Evolutionary conservation across 2,797 vertebrate genomes (phyloP).

Genomic region (Cygnus olor): DNA sequence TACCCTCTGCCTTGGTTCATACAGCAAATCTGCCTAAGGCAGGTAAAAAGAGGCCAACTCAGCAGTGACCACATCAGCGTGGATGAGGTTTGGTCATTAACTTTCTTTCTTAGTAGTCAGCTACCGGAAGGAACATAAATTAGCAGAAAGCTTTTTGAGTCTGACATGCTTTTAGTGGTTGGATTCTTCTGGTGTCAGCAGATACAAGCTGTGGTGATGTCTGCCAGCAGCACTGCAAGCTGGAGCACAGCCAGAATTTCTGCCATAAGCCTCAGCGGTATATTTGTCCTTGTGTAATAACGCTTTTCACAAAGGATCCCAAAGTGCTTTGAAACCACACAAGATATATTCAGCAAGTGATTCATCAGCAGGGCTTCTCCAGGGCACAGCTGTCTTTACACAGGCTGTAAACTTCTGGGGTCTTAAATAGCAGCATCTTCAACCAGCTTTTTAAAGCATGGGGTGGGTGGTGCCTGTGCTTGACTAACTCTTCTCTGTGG

Average conservation of each 20-base stretch:
- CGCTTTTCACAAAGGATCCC: neutral
- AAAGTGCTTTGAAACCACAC: neutral
- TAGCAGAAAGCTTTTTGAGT: conserved; percentile 20
- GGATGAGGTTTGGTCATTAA: neutral
- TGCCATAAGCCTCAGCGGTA: neutral
- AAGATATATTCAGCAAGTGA: neutral
- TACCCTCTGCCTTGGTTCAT: neutral
- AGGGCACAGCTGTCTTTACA: neutral
- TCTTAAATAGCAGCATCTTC: neutral
- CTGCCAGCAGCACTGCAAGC: neutral
- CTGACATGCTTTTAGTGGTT: conserved; percentile 20
- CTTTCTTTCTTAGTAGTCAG: neutral
- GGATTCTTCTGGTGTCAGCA: conserved; percentile 41
- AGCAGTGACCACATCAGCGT: neutral
- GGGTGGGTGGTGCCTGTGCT: neutral
- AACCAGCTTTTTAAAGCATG: neutral
- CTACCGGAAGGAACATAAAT: conserved; percentile 21
- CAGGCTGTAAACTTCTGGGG: neutral
- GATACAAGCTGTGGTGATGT: neutral
- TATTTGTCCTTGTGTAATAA: neutral
- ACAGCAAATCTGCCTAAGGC: neutral
- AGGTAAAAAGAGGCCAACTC: neutral
- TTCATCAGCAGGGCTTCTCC: neutral
- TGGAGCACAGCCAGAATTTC: neutral
- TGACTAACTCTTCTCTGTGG: neutral